A percentile compares a stretch with the other conserved stretches of the same genome.
Conservation (phyloP, 2,113 vertebrate genomes). For the Chelonoidis abingdonii region DNA sequence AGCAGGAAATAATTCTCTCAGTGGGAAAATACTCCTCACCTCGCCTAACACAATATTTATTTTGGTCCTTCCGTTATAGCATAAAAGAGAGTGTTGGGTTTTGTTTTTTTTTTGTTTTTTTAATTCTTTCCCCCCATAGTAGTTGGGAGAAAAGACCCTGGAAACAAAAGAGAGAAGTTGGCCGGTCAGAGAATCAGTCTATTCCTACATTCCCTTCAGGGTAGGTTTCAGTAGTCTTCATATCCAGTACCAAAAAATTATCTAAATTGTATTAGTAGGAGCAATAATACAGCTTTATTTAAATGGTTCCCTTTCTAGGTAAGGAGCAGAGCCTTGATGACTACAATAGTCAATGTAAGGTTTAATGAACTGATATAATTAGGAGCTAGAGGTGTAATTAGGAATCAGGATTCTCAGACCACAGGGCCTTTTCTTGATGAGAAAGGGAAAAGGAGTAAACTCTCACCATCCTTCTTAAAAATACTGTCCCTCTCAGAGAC, state of each 20-base stretch:
- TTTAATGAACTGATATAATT: neutral
- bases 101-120: neutral
- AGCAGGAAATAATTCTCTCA: neutral
- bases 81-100: neutral
- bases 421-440: neutral
- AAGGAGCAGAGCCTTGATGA: neutral
- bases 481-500: neutral
- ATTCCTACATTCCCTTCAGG: fast-evolving
- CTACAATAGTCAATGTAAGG: neutral
- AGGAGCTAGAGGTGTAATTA: neutral
- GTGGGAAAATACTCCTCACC: neutral
- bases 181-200: neutral
- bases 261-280: neutral
- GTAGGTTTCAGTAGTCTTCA: neutral
- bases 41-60: neutral
- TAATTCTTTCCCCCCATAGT: neutral
- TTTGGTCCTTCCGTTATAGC: neutral
- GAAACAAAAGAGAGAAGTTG: neutral
- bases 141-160: neutral
- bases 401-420: neutral
- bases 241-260: neutral
- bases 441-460: neutral
- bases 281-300: fast-evolving
- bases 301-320: neutral
- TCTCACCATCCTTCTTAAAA: neutral